These are phyloP conservation scores for Portunus trituberculatus DNA, from an alignment of 1,140 invertebrate species.

Conservation along the genomic window DNA sequence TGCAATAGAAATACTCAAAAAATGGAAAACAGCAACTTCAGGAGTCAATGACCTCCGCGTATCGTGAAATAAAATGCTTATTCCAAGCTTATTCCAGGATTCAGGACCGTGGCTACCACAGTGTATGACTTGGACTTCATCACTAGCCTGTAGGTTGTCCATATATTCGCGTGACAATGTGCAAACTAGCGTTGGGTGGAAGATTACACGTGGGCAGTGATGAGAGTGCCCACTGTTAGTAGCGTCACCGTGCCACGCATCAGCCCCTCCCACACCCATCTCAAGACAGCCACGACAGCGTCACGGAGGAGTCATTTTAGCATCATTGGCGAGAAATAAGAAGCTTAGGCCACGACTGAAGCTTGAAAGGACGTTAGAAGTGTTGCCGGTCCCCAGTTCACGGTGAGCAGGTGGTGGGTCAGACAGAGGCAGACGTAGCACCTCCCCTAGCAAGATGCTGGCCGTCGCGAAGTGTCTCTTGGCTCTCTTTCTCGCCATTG, in stretches of 20 bases:
- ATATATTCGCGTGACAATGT: background rate
- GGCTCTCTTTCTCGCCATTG: background rate
- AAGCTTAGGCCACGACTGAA: background rate
- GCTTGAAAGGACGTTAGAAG: background rate
- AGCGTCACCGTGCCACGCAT: background rate
- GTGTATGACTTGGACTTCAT: background rate
- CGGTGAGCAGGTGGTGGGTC: background rate
- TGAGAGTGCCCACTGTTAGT: background rate
- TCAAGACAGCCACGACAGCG: background rate
- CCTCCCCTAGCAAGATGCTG: background rate
- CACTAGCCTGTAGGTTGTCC: background rate
- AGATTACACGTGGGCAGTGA: background rate
- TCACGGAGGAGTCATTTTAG: background rate
- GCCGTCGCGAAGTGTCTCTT: background rate
- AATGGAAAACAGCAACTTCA: background rate
- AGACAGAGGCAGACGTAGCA: background rate
- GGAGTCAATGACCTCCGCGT: background rate
- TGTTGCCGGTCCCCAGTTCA: background rate
- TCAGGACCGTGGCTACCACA: background rate
- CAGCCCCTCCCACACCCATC: background rate
- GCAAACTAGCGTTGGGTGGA: background rate
- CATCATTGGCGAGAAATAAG: background rate
- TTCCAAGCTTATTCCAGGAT: background rate
- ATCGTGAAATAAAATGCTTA: background rate
- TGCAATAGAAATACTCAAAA: background rate